These are phyloP conservation scores for Tiaroga cobitis DNA, from an alignment of 2,797 vertebrate species.

Conservation along the genomic window DNA sequence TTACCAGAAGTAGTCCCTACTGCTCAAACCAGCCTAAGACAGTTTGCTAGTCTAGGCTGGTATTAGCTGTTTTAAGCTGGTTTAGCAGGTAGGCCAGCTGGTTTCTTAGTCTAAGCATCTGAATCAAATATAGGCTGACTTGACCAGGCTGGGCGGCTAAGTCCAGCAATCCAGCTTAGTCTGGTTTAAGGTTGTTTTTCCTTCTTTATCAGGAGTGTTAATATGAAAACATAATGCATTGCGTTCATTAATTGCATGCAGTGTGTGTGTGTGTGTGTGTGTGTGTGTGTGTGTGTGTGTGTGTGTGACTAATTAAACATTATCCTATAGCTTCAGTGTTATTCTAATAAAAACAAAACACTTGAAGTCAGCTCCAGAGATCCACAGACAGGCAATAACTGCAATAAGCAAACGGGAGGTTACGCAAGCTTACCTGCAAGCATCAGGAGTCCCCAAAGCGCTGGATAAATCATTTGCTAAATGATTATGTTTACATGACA, in stretches of 20 bases:
- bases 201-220: background rate
- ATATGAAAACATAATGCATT: background rate
- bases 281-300: too few relatives aligned
- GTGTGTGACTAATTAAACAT: background rate
- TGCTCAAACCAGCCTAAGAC: background rate
- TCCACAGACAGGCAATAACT: background rate
- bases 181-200: background rate
- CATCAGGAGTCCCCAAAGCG: conserved; percentile 27
- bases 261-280: too few relatives aligned
- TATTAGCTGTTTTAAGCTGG: background rate
- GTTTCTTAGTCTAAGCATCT: background rate
- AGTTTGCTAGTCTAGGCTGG: background rate
- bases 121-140: background rate
- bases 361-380: background rate
- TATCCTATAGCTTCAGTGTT: background rate
- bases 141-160: background rate
- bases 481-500: conserved; percentile 43
- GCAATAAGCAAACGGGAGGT: conserved; percentile 3
- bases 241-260: too few relatives aligned
- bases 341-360: background rate
- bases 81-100: background rate
- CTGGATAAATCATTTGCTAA: conserved; percentile 37
- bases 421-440: conserved; percentile 54
- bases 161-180: background rate
- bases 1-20: background rate